phyloP scores from a whole-genome alignment of 2,888 invertebrate genomes.

The Lypha dubia region DNA sequence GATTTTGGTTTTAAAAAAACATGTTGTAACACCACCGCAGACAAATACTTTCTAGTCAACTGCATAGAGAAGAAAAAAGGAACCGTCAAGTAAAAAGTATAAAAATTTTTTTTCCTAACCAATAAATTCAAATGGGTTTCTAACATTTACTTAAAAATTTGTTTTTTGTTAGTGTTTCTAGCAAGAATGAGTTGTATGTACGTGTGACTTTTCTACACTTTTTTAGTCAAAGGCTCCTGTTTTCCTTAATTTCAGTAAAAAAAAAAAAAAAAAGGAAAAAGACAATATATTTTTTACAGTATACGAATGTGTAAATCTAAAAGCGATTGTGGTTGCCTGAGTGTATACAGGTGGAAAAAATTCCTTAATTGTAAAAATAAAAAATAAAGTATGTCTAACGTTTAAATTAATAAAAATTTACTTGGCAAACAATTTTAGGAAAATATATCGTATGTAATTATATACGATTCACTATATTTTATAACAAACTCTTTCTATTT shows the following conservation, averaged over 20 bases:
- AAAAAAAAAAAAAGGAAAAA: neutral
- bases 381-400: neutral
- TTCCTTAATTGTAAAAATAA: constrained; percentile 22
- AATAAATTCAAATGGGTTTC: constrained; percentile 43
- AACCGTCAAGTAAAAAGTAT: constrained; percentile 4
- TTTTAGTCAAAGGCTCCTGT: neutral
- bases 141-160: constrained; percentile 21
- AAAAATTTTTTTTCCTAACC: constrained; percentile 2
- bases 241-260: neutral
- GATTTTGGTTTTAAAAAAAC: constrained; percentile 23
- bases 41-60: constrained; percentile 30
- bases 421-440: too few relatives aligned
- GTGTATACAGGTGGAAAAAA: constrained; percentile 41
- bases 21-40: constrained; percentile 52
- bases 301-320: constrained; percentile 13
- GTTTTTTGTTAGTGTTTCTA: neutral
- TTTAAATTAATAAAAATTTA: too few relatives aligned
- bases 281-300: neutral
- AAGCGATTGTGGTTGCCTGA: constrained; percentile 30
- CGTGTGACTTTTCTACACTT: neutral
- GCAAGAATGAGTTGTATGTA: neutral
- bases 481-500: too few relatives aligned
- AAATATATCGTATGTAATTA: too few relatives aligned
- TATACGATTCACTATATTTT: too few relatives aligned
- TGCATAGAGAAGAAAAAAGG: neutral